phyloP scores from a whole-genome alignment of 37 sponge, comb jelly and placozoan species.

The Crambe crambe region DNA sequence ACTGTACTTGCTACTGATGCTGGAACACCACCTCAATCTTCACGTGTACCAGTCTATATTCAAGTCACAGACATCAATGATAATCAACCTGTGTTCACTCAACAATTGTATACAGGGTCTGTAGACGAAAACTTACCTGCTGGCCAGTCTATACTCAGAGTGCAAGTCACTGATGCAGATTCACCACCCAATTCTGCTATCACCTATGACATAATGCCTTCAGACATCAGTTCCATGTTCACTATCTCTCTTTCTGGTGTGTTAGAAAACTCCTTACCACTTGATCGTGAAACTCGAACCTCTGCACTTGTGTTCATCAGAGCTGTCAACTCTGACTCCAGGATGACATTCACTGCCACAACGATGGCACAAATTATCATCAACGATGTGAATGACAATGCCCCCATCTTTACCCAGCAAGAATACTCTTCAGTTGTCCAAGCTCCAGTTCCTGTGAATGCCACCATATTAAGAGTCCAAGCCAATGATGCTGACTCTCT shows the following conservation, averaged over 20 bases:
- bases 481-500: conserved; percentile 57
- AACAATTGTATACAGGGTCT: conserved; percentile 9
- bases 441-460: conserved; percentile 21
- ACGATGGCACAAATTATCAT: conserved; percentile 23
- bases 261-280: neutral
- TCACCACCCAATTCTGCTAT: conserved; percentile 31
- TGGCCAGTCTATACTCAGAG: conserved; percentile 22
- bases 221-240: conserved; percentile 32
- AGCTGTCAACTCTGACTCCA: conserved; percentile 44
- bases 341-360: conserved; percentile 29
- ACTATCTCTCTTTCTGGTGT: conserved; percentile 33
- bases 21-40: conserved; percentile 36
- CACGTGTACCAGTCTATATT: conserved; percentile 18
- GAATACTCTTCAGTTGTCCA: conserved; percentile 18
- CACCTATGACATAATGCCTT: conserved; percentile 18
- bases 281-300: conserved; percentile 51
- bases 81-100: conserved; percentile 43
- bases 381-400: conserved; percentile 57
- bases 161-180: conserved; percentile 50
- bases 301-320: conserved; percentile 22
- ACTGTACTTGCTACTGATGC: conserved; percentile 52
- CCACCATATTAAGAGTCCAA: conserved; percentile 16
- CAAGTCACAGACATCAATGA: conserved; percentile 55
- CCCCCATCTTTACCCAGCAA: conserved; percentile 34
- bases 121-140: conserved; percentile 40